These are phyloP conservation scores for Dicranocentrus wangi DNA, from an alignment of 2,888 invertebrate genomes.

Conservation along the genomic window DNA sequence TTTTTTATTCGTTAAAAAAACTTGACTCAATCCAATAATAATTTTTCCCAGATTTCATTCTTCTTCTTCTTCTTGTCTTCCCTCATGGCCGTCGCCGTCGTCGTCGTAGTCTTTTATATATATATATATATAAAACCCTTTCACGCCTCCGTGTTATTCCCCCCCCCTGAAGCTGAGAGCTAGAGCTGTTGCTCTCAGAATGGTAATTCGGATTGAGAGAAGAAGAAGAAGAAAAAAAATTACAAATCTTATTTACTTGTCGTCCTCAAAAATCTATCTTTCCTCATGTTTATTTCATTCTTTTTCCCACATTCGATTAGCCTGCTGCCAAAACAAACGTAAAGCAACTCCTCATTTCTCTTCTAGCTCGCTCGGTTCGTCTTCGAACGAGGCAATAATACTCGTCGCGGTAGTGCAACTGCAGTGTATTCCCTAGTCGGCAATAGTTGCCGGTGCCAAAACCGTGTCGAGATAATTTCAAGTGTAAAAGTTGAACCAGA, in stretches of 20 bases:
- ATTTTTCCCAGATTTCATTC: not conserved
- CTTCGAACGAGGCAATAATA: constrained; percentile 18
- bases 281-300: constrained; percentile 20
- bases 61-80: not conserved
- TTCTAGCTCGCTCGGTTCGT: not conserved
- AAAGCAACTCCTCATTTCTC: constrained; percentile 3
- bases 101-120: no score
- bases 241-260: constrained; percentile 26
- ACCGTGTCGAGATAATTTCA: constrained; percentile 60
- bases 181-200: no score
- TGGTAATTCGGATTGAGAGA: no score
- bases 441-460: constrained; percentile 56
- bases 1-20: no score
- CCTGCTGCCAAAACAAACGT: constrained; percentile 6
- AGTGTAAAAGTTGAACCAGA: constrained; percentile 60
- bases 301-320: constrained; percentile 13
- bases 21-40: no score
- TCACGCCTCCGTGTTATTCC: no score
- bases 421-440: constrained; percentile 43
- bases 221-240: not conserved
- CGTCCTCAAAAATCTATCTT: constrained; percentile 13
- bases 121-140: no score
- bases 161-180: no score
- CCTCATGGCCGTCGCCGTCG: no score
- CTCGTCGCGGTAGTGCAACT: constrained; percentile 26